A percentile compares a stretch with the other conserved stretches of the same genome.
These are phyloP conservation scores for Halcyon chelicuti DNA, from an alignment of 2,797 vertebrate genomes.

Conservation along the genomic window DNA sequence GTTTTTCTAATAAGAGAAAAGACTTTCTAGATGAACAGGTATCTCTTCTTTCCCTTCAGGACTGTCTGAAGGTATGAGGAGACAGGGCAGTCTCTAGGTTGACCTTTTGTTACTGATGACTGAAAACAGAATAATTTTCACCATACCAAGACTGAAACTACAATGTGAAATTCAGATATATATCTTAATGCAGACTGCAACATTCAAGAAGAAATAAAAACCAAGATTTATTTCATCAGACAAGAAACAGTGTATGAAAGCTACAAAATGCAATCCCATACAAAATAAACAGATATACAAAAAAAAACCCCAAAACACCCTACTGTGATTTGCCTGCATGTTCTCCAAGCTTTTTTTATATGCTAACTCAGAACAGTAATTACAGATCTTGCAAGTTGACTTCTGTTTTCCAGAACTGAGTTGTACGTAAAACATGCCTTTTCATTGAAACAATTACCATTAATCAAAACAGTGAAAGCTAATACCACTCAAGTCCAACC, in stretches of 20 bases:
- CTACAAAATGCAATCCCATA: slow-evolving; percentile 72
- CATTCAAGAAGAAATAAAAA: slow-evolving; percentile 74
- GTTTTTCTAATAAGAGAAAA: slow-evolving; percentile 40
- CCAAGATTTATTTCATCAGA: slow-evolving; percentile 78
- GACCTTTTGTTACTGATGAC: slow-evolving; percentile 11
- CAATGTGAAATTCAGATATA: slow-evolving; percentile 62
- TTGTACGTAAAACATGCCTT: slow-evolving; percentile 84
- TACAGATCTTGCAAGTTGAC: slow-evolving; percentile 83
- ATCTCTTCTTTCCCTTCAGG: neutral
- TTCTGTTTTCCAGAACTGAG: slow-evolving; percentile 84
- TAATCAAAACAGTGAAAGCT: slow-evolving; percentile 87
- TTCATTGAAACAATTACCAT: slow-evolving; percentile 88
- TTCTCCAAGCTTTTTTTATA: slow-evolving; percentile 77
- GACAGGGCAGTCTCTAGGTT: neutral
- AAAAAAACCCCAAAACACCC: slow-evolving; percentile 39
- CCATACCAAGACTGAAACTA: slow-evolving; percentile 55
- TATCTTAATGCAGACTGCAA: slow-evolving; percentile 74
- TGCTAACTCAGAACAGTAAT: slow-evolving; percentile 83
- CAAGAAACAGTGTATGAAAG: slow-evolving; percentile 70
- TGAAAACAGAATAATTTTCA: slow-evolving; percentile 61
- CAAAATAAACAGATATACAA: slow-evolving; percentile 55
- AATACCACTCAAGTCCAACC: slow-evolving; percentile 87
- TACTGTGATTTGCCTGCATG: slow-evolving; percentile 70
- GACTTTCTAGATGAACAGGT: neutral
- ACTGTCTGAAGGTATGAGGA: neutral